Evolutionary conservation across 2,797 vertebrate genomes (phyloP).

Genomic region (Takifugu rubripes): DNA sequence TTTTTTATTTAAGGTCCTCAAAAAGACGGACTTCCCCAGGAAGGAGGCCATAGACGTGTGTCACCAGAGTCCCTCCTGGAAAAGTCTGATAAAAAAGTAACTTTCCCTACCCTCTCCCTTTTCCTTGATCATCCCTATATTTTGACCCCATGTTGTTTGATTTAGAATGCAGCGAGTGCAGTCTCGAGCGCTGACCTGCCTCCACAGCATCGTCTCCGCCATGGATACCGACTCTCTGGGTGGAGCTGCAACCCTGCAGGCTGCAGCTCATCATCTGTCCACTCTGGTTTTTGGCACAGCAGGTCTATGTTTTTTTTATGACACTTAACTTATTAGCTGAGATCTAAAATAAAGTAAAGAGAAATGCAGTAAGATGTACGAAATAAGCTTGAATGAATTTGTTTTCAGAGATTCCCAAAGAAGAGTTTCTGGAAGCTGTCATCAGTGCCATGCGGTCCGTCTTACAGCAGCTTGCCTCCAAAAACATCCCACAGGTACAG

Average conservation of each 20-base stretch:
- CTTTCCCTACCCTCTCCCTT: constrained; percentile 15
- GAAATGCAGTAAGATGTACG: not conserved
- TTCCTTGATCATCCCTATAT: not conserved
- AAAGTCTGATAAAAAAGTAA: constrained; percentile 89
- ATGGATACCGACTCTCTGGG: constrained; percentile 88
- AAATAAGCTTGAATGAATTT: not conserved
- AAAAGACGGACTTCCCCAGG: constrained; percentile 87
- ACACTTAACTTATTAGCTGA: not conserved
- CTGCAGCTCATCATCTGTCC: constrained; percentile 85
- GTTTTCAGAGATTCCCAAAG: constrained; percentile 81
- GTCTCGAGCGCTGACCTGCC: constrained; percentile 88
- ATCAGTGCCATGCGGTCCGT: constrained; percentile 92
- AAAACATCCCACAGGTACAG: constrained; percentile 89
- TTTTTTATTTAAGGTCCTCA: constrained; percentile 80
- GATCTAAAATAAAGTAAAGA: not conserved
- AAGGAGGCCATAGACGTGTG: constrained; percentile 82
- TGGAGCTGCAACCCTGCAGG: constrained; percentile 82
- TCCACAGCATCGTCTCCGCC: constrained; percentile 88
- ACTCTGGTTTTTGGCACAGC: constrained; percentile 82
- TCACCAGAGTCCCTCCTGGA: constrained; percentile 81
- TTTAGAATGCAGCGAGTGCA: constrained; percentile 86
- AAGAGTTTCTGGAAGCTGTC: constrained; percentile 92
- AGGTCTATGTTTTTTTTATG: constrained; percentile 53
- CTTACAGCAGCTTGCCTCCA: constrained; percentile 88
- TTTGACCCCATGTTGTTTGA: not conserved